Conservation (phyloP, 2,888 invertebrate species). For the Eupithecia pulchellata region DNA sequence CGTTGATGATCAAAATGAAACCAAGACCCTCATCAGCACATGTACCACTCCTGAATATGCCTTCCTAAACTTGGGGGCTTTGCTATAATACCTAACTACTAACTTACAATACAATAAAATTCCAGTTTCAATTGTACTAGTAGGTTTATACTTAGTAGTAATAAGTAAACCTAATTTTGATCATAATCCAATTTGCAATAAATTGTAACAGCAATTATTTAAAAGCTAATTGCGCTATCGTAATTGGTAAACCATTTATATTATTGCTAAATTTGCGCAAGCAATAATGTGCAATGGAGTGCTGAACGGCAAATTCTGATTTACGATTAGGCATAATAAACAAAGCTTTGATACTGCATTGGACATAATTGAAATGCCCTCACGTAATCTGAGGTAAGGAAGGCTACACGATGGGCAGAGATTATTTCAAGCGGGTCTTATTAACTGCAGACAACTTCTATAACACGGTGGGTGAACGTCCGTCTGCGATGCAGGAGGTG, state of each 20-base stretch:
- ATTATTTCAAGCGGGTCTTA: not conserved
- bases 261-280: constrained; percentile 14
- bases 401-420: not conserved
- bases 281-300: constrained; percentile 34
- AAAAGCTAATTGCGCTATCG: constrained; percentile 11
- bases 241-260: constrained; percentile 14
- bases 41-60: too few relatives aligned
- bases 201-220: not conserved
- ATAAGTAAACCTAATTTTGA: not conserved
- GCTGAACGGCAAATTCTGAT: constrained; percentile 40
- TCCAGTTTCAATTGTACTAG: too few relatives aligned
- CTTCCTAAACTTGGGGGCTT: too few relatives aligned
- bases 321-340: constrained; percentile 48
- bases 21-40: too few relatives aligned
- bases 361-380: constrained; percentile 40
- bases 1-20: too few relatives aligned
- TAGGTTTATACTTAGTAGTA: too few relatives aligned
- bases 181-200: not conserved
- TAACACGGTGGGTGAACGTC: too few relatives aligned
- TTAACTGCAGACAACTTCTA: too few relatives aligned
- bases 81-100: too few relatives aligned
- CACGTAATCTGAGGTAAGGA: constrained; percentile 24
- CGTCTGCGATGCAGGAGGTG: too few relatives aligned
- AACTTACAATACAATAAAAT: too few relatives aligned
- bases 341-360: constrained; percentile 33